phyloP scores from a whole-genome alignment of 1,140 invertebrate genomes.

The Drosophila guanche region DNA sequence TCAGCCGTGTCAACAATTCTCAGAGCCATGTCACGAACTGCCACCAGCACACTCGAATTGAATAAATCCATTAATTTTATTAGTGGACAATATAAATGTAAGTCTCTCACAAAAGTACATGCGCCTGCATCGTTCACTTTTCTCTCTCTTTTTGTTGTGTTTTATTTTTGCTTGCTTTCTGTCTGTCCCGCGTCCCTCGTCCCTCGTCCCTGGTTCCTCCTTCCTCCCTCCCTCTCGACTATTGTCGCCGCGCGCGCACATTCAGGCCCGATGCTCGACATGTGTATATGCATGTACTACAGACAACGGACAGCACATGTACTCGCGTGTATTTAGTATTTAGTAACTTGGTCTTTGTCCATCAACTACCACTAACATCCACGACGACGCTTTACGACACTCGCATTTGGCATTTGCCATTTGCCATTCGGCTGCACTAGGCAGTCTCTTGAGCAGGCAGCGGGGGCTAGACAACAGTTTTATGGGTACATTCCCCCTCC shows the following conservation, averaged over 20 bases:
- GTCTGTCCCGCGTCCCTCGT: slow-evolving; percentile 1
- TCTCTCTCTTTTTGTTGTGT: slow-evolving; percentile 15
- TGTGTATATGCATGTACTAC: slow-evolving; percentile 48
- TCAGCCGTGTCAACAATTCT: slow-evolving; percentile 41
- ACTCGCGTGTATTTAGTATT: slow-evolving; percentile 43
- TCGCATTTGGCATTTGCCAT: slow-evolving; percentile 29
- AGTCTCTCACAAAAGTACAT: slow-evolving; percentile 67
- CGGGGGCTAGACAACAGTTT: too few species aligned
- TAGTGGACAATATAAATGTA: slow-evolving; percentile 74
- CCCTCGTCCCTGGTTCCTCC: slow-evolving; percentile 1
- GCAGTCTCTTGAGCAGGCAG: slow-evolving; percentile 5
- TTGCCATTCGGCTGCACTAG: background rate
- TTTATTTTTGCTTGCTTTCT: too few species aligned
- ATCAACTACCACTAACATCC: slow-evolving; percentile 40
- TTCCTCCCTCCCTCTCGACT: background rate
- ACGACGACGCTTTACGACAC: slow-evolving; percentile 38
- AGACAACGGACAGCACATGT: slow-evolving; percentile 44
- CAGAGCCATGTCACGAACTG: slow-evolving; percentile 59
- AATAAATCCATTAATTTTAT: slow-evolving; percentile 82
- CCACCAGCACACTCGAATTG: slow-evolving; percentile 68
- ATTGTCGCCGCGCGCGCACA: background rate
- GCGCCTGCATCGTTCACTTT: slow-evolving; percentile 53
- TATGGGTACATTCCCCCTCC: background rate
- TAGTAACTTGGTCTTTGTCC: slow-evolving; percentile 47
- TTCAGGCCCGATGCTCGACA: slow-evolving; percentile 40